These are phyloP conservation scores for Diplazon laetatorius DNA, from an alignment of 2,888 invertebrate species.

Conservation along the genomic window DNA sequence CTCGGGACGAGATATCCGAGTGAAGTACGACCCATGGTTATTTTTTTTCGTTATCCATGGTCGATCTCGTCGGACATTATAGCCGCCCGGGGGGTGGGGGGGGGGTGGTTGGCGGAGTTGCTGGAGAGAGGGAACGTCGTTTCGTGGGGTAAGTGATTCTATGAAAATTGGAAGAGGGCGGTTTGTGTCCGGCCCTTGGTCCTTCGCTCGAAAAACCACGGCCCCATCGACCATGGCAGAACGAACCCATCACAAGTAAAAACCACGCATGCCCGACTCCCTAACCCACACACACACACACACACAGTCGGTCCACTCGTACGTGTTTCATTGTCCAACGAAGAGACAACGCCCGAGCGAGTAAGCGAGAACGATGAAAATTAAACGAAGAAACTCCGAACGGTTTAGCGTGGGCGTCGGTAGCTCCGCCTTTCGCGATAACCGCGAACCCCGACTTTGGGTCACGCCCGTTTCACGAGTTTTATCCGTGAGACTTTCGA, in stretches of 20 bases:
- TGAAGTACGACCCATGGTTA: conserved; percentile 68
- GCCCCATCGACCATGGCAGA: conserved; percentile 27
- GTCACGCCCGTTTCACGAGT: conserved; percentile 54
- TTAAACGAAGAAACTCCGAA: background rate
- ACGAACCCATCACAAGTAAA: background rate
- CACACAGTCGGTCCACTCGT: too few relatives aligned
- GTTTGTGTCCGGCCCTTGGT: conserved; percentile 32
- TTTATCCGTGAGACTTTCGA: conserved; percentile 38
- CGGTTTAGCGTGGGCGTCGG: background rate
- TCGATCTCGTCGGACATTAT: conserved; percentile 76
- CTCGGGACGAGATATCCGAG: conserved; percentile 64
- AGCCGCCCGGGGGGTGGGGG: conserved; percentile 67
- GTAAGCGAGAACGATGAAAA: background rate
- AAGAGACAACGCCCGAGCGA: background rate
- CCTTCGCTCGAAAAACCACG: conserved; percentile 44
- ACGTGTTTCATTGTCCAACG: too few relatives aligned
- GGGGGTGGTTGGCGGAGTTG: too few relatives aligned
- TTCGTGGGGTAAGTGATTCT: conserved; percentile 66
- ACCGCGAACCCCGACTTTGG: conserved; percentile 34
- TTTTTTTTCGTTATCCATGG: conserved; percentile 67
- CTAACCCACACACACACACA: background rate
- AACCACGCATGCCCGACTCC: background rate
- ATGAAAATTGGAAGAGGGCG: conserved; percentile 65
- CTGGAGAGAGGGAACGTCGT: too few relatives aligned
- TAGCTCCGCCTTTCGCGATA: conserved; percentile 57